Evolutionary conservation across 2,797 vertebrate genomes (phyloP).

Genomic region (Hirundo rustica): DNA sequence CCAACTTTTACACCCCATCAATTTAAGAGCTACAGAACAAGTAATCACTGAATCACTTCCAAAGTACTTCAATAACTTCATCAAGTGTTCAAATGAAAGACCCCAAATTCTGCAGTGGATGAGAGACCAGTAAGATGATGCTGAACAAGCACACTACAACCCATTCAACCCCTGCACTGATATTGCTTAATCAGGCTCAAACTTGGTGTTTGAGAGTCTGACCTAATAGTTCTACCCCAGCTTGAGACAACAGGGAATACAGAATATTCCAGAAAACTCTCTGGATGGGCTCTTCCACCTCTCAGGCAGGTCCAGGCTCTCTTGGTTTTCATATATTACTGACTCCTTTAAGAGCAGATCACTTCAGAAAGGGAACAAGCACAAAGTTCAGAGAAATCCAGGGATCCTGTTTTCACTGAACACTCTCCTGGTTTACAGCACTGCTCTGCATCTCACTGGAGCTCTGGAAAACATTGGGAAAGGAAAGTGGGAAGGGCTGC

Average conservation of each 20-base stretch:
- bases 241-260: neutral
- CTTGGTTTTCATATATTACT: neutral
- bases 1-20: neutral
- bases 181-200: neutral
- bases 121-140: neutral
- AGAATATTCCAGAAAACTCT: neutral
- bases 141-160: neutral
- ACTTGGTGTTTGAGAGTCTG: neutral
- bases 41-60: neutral
- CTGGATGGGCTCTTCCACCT: neutral
- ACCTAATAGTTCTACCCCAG: neutral
- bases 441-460: neutral
- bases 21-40: neutral
- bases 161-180: neutral
- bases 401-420: neutral
- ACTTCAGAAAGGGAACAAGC: neutral
- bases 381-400: neutral
- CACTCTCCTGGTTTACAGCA: neutral
- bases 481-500: neutral
- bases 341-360: neutral
- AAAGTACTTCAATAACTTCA: neutral
- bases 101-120: fast-evolving
- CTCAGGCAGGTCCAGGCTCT: neutral
- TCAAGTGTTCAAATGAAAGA: neutral
- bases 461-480: neutral